phyloP scores from a whole-genome alignment of 2,888 invertebrate genomes.

The Ariolimax columbianus region DNA sequence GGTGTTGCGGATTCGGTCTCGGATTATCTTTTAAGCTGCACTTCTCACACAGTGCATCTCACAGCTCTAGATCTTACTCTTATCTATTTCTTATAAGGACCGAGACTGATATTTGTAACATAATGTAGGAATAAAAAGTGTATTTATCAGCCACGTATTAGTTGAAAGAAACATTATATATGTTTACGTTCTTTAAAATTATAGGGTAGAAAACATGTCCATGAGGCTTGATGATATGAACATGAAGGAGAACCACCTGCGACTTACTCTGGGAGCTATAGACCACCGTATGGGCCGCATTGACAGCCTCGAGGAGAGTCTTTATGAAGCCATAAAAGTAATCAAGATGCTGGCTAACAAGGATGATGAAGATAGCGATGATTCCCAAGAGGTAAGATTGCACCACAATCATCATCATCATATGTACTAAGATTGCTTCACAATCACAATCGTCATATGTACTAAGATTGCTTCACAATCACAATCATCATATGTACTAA shows the following conservation, averaged over 20 bases:
- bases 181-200: background rate
- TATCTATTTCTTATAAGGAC: too few species aligned
- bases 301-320: constrained; percentile 91
- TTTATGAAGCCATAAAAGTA: constrained; percentile 84
- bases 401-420: background rate
- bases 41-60: too few species aligned
- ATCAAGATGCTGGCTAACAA: constrained; percentile 82
- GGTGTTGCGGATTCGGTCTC: too few species aligned
- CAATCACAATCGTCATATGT: too few species aligned
- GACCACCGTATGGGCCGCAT: constrained; percentile 92
- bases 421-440: background rate
- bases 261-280: constrained; percentile 90
- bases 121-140: too few species aligned
- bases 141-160: too few species aligned
- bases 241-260: constrained; percentile 92
- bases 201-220: constrained; percentile 86
- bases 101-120: too few species aligned
- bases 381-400: constrained; percentile 38
- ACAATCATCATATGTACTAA: too few species aligned
- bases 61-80: too few species aligned
- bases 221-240: constrained; percentile 96
- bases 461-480: too few species aligned
- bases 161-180: too few species aligned
- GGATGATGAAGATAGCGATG: constrained; percentile 36
- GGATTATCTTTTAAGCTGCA: too few species aligned